phyloP scores from a whole-genome alignment of 2,797 vertebrate genomes.

The Artibeus jamaicensis region DNA sequence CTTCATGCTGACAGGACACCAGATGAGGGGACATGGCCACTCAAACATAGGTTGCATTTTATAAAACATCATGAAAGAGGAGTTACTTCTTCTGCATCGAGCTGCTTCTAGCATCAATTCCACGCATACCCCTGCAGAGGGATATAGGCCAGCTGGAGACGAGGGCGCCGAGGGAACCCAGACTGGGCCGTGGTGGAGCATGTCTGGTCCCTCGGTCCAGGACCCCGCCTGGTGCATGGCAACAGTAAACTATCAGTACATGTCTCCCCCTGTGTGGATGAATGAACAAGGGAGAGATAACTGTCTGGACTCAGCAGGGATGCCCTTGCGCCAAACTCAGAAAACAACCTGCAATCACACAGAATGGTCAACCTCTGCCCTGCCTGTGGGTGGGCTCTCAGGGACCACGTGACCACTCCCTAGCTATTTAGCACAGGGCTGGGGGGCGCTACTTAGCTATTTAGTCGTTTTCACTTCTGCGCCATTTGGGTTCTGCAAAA shows the following conservation, averaged over 20 bases:
- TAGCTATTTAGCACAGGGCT: not conserved
- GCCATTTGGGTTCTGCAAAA: not conserved
- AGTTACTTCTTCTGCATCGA: not conserved
- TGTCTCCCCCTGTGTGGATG: not conserved
- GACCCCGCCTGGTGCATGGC: fast-evolving
- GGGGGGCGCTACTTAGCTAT: no score
- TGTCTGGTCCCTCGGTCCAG: no score
- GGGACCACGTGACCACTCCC: not conserved
- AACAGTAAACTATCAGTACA: not conserved
- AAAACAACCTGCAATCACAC: not conserved
- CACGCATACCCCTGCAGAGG: not conserved
- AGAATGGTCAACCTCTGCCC: not conserved
- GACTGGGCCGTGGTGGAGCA: not conserved
- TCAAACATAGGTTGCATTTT: not conserved
- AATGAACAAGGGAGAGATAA: not conserved
- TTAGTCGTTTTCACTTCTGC: not conserved
- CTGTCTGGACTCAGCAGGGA: not conserved
- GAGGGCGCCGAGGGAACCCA: not conserved
- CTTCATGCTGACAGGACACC: not conserved
- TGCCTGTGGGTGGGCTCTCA: not conserved
- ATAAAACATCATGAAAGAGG: not conserved
- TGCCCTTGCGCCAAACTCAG: not conserved
- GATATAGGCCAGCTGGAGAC: not conserved
- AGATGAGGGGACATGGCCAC: no score
- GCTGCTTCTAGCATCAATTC: not conserved